Base-by-base conservation (phyloP, 2,888 invertebrate genomes). In the Cheilosia pagana region DNA sequence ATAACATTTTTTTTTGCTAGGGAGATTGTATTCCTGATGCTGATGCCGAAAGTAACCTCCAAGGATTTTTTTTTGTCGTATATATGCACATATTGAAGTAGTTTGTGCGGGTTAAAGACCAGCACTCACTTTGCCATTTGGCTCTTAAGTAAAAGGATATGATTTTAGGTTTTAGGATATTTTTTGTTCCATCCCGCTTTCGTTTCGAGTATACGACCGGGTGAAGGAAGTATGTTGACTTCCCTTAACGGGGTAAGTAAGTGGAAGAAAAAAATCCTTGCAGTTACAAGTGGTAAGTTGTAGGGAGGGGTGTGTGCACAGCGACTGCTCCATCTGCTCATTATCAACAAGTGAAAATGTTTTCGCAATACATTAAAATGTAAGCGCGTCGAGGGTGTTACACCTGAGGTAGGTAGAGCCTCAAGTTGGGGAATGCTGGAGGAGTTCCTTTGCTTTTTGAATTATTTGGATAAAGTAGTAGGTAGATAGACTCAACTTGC, bases 141-240 rank as follows among this genome's bases (percentile, higher is more conserved):
- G 28, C 63, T 79, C 45, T 74, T 68, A 79, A 70, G 78, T 74
- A 60, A 75, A 79, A 79, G 70, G 79, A 83, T 75, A 79, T 65
- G 63, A 75, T 71, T 83, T 83, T 53, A 60, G 74, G 48, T 72
- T 67, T 43, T 43, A 50, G 31, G 16, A 6, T 45, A 41, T 53
- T 70, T 83, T 83, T 43, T 50, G 16, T 12, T 10, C n/a, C 41
- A 28, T 16, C 19, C 35, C 23, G 53, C 14, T 59, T 16, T 25
- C 14, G 39, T 16, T 53, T 50, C 19, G 63, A 60, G 48, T 50
- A 16, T 6, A 35, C 0, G 10, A 25, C 16, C 12, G 14, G 35
- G 41, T 19, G 55, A 25, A 28, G 28, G 50, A 39, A 70, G 43
- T 74, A 41, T 85, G 79, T 79, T 75, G 75, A 74, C 83, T 79